Conservation (phyloP, 2,888 invertebrate genomes). For the Andrena dorsata region DNA sequence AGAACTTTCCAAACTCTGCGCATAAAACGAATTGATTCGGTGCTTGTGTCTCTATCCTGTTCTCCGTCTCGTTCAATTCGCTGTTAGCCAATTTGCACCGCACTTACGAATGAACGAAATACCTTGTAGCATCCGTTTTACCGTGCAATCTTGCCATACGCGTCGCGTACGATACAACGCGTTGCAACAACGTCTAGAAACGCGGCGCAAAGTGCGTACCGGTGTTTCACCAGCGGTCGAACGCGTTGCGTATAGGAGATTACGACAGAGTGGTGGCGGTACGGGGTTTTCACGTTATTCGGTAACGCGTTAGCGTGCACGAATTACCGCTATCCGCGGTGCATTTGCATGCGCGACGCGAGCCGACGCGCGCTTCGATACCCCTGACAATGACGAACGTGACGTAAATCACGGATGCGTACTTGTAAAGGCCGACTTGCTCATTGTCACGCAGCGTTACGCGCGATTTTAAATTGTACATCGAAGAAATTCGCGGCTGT, state of each 20-base stretch:
- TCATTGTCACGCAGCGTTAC: constrained; percentile 42
- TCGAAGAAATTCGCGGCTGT: constrained; percentile 38
- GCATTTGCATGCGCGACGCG: constrained; percentile 67
- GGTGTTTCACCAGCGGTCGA: background rate
- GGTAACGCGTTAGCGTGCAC: constrained; percentile 54
- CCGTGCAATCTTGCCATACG: background rate
- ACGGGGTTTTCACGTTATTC: constrained; percentile 56
- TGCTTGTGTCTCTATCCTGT: too few species aligned
- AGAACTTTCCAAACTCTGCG: too few species aligned
- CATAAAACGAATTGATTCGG: too few species aligned
- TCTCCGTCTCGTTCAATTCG: background rate
- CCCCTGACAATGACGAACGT: constrained; percentile 71
- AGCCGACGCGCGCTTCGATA: constrained; percentile 55
- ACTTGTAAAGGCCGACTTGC: constrained; percentile 40
- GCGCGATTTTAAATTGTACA: constrained; percentile 31
- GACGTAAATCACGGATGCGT: constrained; percentile 65
- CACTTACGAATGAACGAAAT: background rate
- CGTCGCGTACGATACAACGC: background rate
- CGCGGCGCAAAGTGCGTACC: constrained; percentile 23
- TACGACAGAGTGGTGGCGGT: background rate
- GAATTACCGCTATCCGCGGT: constrained; percentile 67
- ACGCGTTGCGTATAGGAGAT: background rate
- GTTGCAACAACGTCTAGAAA: background rate
- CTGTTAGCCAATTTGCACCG: background rate
- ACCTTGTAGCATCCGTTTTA: background rate